A percentile compares a stretch with the other conserved stretches of the same genome.
These are phyloP conservation scores for Neodiprion lecontei DNA, from an alignment of 1,140 invertebrate species.

Conservation along the genomic window DNA sequence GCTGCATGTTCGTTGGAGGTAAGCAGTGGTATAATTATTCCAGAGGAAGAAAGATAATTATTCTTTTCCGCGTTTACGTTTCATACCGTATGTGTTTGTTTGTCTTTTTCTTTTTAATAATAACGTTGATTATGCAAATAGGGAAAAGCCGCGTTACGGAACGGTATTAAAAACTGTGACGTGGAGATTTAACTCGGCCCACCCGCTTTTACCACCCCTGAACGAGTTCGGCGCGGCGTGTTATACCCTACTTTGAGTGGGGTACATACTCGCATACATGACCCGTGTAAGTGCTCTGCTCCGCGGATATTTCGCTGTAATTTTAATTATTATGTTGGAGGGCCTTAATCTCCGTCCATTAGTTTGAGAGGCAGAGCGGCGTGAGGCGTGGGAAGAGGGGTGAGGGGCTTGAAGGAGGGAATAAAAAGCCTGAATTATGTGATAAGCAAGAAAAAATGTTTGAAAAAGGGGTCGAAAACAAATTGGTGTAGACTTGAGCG, in stretches of 20 bases:
- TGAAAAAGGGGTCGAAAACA: no score
- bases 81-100: neutral
- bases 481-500: no score
- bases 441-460: no score
- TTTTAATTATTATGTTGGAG: conserved; percentile 6
- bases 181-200: neutral
- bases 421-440: no score
- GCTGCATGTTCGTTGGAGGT: no score
- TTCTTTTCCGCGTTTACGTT: no score
- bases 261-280: neutral
- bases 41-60: no score
- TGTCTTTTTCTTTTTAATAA: neutral
- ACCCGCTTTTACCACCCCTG: no score
- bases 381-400: neutral
- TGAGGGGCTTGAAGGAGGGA: neutral
- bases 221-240: neutral
- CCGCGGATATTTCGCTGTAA: conserved; percentile 7
- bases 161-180: conserved; percentile 3
- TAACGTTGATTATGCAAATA: neutral
- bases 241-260: neutral
- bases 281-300: neutral
- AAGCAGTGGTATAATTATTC: no score
- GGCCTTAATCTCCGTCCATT: conserved; percentile 3
- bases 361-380: neutral
- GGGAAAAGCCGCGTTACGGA: neutral